These are phyloP conservation scores for Battus philenor DNA, from an alignment of 1,140 invertebrate species.

Conservation along the genomic window DNA sequence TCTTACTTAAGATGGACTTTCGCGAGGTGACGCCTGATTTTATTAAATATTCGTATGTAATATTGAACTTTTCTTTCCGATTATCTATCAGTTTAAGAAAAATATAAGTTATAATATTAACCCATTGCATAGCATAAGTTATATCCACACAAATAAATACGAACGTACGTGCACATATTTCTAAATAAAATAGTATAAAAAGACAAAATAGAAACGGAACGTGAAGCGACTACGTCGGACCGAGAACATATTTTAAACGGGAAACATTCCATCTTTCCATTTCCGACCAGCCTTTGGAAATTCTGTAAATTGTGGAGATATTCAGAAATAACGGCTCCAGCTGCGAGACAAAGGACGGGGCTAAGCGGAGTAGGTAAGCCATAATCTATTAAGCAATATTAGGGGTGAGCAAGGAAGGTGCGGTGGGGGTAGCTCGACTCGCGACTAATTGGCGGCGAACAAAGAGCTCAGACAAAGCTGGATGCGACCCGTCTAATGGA, in stretches of 20 bases:
- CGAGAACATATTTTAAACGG: slow-evolving; percentile 13
- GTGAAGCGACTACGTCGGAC: not conserved
- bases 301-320: slow-evolving; percentile 12
- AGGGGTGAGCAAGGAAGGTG: slow-evolving; percentile 25
- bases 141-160: too few relatives aligned
- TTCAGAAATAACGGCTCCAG: slow-evolving; percentile 11
- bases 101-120: too few relatives aligned
- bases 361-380: slow-evolving; percentile 29
- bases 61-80: too few relatives aligned
- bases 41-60: too few relatives aligned
- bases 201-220: slow-evolving; percentile 9
- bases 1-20: too few relatives aligned
- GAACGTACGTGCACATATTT: slow-evolving; percentile 2
- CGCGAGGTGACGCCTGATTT: too few relatives aligned
- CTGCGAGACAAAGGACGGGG: slow-evolving; percentile 29
- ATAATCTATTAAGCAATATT: slow-evolving; percentile 58
- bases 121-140: too few relatives aligned
- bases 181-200: slow-evolving; percentile 4
- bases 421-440: slow-evolving; percentile 28
- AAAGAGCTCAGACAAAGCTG: slow-evolving; percentile 33
- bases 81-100: too few relatives aligned
- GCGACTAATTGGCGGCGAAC: slow-evolving; percentile 45
- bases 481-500: slow-evolving; percentile 29
- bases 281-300: slow-evolving; percentile 12
- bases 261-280: slow-evolving; percentile 11